Conservation (phyloP, 2,888 invertebrate species). For the Thymelicus sylvestris region DNA sequence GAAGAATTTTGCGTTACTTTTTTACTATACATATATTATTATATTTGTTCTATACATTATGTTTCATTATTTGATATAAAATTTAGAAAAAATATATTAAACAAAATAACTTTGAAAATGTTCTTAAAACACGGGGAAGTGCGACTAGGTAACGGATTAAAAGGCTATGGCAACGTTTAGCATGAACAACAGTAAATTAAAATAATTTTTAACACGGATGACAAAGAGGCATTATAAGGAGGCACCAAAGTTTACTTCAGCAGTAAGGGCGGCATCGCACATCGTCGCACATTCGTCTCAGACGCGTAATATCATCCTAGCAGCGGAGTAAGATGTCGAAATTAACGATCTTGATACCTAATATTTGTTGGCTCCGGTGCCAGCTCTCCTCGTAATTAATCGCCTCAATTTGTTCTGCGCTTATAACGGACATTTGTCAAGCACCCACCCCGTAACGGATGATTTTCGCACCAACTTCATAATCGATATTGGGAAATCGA, state of each 20-base stretch:
- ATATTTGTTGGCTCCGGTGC: slow-evolving; percentile 81
- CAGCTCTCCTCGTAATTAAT: slow-evolving; percentile 78
- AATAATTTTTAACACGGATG: not conserved
- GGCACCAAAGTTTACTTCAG: not conserved
- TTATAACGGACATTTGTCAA: slow-evolving; percentile 83
- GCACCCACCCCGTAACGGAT: slow-evolving; percentile 70
- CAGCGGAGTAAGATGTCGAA: slow-evolving; percentile 74
- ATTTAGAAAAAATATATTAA: too few relatives aligned
- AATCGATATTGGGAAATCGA: slow-evolving; percentile 78
- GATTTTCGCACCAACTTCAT: slow-evolving; percentile 80
- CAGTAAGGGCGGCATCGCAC: slow-evolving; percentile 44
- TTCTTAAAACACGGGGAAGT: too few relatives aligned
- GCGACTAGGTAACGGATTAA: too few relatives aligned
- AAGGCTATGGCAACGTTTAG: too few relatives aligned
- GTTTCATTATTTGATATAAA: too few relatives aligned
- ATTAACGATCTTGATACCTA: slow-evolving; percentile 80
- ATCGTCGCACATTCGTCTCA: slow-evolving; percentile 60
- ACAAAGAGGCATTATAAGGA: not conserved
- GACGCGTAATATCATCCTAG: slow-evolving; percentile 61
- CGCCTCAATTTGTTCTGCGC: slow-evolving; percentile 81
- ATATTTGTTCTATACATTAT: not conserved
- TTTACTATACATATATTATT: not conserved
- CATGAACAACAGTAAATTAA: not conserved
- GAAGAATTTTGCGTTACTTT: not conserved
- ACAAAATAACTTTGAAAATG: too few relatives aligned